Evolutionary conservation across 2,797 vertebrate genomes (phyloP), one percentile per base, ranked within the genome.

Genomic region (Chelon auratus): DNA sequence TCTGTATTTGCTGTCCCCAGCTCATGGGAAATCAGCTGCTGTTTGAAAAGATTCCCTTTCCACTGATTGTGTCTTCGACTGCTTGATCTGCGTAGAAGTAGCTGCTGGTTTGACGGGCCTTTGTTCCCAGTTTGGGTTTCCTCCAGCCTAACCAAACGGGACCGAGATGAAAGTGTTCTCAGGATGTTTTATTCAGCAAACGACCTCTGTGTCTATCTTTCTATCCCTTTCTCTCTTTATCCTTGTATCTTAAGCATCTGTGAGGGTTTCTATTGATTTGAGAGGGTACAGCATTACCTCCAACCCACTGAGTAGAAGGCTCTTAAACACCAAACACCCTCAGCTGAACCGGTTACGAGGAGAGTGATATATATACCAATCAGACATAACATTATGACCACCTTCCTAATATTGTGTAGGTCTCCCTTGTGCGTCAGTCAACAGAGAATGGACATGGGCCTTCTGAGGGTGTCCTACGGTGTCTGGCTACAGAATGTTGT

Each of bases 161-260:
- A 82, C 42, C 42, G 75, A 87, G 85, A 89, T 90, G 75, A 89
- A 90, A 92, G 86, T 71, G 59, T 57, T 86, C 68, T 59, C 50
- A 24, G 68, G 75, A 89, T 92, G 75, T 91, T 88, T 88, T 89
- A 86, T 92, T 89, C 91, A 92, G 75, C 48, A 69, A 68, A 72
- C 45, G 9, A 33, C 71, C 62, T 30, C 54, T 22, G 50, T 40
- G 12, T 6, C 60, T 37, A 22, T 40, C 62, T 43, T 9, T 13
- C 17, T 43, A 47, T 42, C 20, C 10, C 22, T 52, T 39, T 9
- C 52, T 45, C 18, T 9, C 53, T 40, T 60, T 61, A 8, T 75
- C 52, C 43, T 51, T 81, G 4, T 10, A 36, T 52, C 70, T 62
- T 14, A 48, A 17, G 52, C 12, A 15, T 70, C 69, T 72, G 60